Base-by-base conservation (phyloP, 2,888 invertebrate genomes). In the Tachina grossa region DNA sequence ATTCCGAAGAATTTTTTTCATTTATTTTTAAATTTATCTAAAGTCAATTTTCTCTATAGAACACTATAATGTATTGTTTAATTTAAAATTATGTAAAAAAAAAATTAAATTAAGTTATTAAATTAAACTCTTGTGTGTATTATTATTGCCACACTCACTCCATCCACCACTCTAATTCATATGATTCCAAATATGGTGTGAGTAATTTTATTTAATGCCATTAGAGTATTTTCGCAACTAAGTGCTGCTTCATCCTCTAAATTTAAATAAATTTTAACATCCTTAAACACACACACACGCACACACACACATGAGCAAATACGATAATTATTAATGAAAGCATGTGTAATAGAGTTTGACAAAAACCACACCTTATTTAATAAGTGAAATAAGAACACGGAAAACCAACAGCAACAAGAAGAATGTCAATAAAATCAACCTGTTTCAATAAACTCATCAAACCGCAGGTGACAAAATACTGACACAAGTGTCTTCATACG, bases 371-470 rank as follows among this genome's bases (percentile, higher is more conserved):
- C 84, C 78, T 79, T 75, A 71, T 84, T 68, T 63, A 76, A 71
- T 59, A 75, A 68, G 59, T 19, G n/a, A 41, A 63, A 75, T 75
- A 75, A 69, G 45, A 16, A 66, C 41, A 77, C 66, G 31, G 31
- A 63, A 69, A 57, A 63, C 10, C 19, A 63, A 45, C 14, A 59
- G 8, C 49, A 65, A 72, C 49, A 72, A 59, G 51, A 63, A 57
- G 43, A 77, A 59, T 83, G 76, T 72, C 76, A 80, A 83, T 78
- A 80, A 83, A 85, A 85, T 85, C 87, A 87, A 85, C 79, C 78
- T 85, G 85, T 84, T 85, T 82, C 85, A 85, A 85, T 85, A 85
- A 87, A 87, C 83, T 85, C 87, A 79, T 85, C 87, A 85, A 22
- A 80, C 85, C 76, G 49, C 85, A 85, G 80, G 83, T 85, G 85